Evolutionary conservation across 2,797 vertebrate genomes (phyloP).

Genomic region (Rhinella marina): DNA sequence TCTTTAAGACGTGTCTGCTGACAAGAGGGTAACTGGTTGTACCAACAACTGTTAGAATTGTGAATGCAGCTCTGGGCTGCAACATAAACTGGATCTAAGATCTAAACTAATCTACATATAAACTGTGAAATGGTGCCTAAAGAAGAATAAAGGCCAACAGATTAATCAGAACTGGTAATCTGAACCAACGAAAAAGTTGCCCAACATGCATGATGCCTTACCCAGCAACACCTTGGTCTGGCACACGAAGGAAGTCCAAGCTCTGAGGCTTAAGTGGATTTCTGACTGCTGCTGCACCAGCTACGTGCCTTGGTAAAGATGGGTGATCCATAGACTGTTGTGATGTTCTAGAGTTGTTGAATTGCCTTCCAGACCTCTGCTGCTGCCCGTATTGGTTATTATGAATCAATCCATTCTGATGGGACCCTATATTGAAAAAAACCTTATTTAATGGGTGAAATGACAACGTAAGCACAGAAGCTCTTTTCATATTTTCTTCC

Average conservation of each 20-base stretch:
- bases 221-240: slow-evolving; percentile 96
- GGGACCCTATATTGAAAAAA: slow-evolving; percentile 73
- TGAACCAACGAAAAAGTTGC: not conserved
- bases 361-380: slow-evolving; percentile 71
- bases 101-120: not conserved
- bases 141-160: not conserved
- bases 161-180: not conserved
- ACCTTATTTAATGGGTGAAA: not conserved
- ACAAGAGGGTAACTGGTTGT: no score
- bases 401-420: slow-evolving; percentile 89
- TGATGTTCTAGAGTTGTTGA: slow-evolving; percentile 73
- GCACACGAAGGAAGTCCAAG: slow-evolving; percentile 92
- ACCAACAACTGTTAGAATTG: no score
- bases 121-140: not conserved
- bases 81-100: not conserved
- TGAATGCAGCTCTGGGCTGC: no score
- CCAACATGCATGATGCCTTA: slow-evolving; percentile 73
- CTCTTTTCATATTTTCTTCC: not conserved
- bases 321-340: slow-evolving; percentile 76
- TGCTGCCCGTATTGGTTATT: slow-evolving; percentile 73
- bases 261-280: slow-evolving; percentile 80
- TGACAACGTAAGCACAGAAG: not conserved
- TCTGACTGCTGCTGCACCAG: slow-evolving; percentile 71
- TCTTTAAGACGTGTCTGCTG: no score
- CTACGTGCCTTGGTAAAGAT: slow-evolving; percentile 78